Percentiles rank a stretch among this genome's conserved stretches.
phyloP scores from a whole-genome alignment of 2,888 invertebrate genomes.

The Lasioglossum vierecki region DNA sequence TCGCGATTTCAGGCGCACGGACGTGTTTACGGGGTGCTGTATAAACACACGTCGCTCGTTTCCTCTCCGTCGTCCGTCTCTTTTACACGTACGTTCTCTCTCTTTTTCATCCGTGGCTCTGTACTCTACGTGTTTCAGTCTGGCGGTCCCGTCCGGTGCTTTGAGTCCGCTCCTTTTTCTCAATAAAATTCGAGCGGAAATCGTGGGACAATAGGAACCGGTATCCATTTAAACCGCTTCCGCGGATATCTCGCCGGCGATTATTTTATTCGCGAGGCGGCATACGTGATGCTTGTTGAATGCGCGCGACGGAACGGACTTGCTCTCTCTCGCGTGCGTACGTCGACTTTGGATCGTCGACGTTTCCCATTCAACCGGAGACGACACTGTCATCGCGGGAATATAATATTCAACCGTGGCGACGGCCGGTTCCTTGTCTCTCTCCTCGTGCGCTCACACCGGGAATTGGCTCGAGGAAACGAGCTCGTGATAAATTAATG shows the following conservation, averaged over 20 bases:
- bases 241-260: not conserved
- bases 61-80: not conserved
- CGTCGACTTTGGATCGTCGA: slow-evolving; percentile 22
- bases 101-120: not conserved
- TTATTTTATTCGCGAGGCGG: slow-evolving; percentile 4
- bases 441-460: not conserved
- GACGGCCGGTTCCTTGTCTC: not conserved
- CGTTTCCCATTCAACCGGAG: slow-evolving; percentile 21
- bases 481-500: slow-evolving; percentile 17
- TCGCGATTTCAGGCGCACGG: slow-evolving; percentile 1
- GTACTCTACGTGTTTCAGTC: not conserved
- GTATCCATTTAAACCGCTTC: not conserved
- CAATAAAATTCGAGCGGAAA: slow-evolving; percentile 19
- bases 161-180: slow-evolving; percentile 10
- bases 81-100: not conserved
- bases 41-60: slow-evolving; percentile 45
- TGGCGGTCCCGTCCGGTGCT: not conserved
- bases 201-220: not conserved
- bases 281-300: not conserved
- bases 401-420: slow-evolving; percentile 11
- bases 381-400: slow-evolving; percentile 28
- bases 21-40: slow-evolving; percentile 47
- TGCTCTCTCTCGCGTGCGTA: slow-evolving; percentile 2
- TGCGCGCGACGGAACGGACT: slow-evolving; percentile 11
- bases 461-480: not conserved